Conservation (phyloP, 2,888 invertebrate genomes). For the Nezara viridula region DNA sequence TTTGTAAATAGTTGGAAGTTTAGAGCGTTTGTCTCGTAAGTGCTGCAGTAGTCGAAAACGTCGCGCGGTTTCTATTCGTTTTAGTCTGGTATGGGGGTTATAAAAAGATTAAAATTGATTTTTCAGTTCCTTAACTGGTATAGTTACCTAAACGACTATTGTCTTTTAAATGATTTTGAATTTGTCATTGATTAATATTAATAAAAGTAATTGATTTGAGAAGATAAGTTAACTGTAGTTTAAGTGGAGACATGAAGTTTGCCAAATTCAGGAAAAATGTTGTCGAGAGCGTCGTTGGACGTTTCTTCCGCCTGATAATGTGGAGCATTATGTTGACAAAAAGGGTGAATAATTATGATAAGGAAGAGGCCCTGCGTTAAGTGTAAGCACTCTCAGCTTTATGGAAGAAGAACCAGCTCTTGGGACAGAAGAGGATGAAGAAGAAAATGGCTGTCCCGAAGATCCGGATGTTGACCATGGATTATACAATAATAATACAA, state of each 20-base stretch:
- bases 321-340: neutral
- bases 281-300: neutral
- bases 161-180: too few species aligned
- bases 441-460: slow-evolving; percentile 1
- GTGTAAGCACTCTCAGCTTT: neutral
- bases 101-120: too few species aligned
- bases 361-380: neutral
- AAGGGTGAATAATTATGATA: slow-evolving; percentile 38
- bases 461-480: neutral
- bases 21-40: too few species aligned
- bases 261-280: neutral
- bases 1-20: too few species aligned
- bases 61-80: too few species aligned
- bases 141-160: too few species aligned
- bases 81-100: too few species aligned
- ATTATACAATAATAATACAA: neutral
- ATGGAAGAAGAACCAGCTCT: neutral
- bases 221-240: too few species aligned
- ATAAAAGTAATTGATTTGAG: too few species aligned
- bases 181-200: too few species aligned
- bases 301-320: slow-evolving; percentile 1
- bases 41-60: too few species aligned
- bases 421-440: neutral
- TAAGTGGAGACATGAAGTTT: neutral
- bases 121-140: too few species aligned